Conservation (phyloP, 2,113 vertebrate genomes). For the Telmatochromis brachygnathus region DNA sequence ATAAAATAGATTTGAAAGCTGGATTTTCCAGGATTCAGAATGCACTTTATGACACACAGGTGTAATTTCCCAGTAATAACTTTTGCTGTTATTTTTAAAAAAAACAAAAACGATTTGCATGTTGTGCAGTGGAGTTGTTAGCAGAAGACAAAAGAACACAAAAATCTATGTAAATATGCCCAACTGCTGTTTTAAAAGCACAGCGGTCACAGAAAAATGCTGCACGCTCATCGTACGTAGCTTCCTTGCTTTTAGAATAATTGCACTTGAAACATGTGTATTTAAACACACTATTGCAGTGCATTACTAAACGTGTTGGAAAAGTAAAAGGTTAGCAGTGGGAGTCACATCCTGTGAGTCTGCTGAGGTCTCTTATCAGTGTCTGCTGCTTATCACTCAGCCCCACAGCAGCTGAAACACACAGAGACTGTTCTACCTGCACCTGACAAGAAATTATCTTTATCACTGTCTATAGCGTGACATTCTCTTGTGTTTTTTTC, state of each 20-base stretch:
- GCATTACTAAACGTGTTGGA: neutral
- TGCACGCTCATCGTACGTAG: neutral
- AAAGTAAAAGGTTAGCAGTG: constrained; percentile 18
- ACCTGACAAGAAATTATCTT: constrained; percentile 44
- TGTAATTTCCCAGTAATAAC: neutral
- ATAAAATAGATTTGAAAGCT: neutral
- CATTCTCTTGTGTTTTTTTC: constrained; percentile 12
- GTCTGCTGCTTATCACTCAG: constrained; percentile 57
- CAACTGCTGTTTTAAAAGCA: neutral
- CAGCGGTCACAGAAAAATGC: neutral
- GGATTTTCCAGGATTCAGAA: neutral
- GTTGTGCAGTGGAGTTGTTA: neutral
- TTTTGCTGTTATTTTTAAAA: neutral
- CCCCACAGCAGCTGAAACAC: constrained; percentile 36
- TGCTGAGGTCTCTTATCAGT: constrained; percentile 51
- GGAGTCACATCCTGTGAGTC: constrained; percentile 41
- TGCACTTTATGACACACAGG: neutral
- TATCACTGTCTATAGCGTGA: constrained; percentile 31
- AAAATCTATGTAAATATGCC: neutral
- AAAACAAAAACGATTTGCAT: fast-evolving
- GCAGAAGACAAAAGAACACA: neutral
- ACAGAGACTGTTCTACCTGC: constrained; percentile 20
- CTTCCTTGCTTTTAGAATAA: neutral
- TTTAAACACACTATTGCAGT: neutral
- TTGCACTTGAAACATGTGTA: neutral